Base-by-base conservation (phyloP, 2,113 vertebrate species). In the Syrmaticus mikado region DNA sequence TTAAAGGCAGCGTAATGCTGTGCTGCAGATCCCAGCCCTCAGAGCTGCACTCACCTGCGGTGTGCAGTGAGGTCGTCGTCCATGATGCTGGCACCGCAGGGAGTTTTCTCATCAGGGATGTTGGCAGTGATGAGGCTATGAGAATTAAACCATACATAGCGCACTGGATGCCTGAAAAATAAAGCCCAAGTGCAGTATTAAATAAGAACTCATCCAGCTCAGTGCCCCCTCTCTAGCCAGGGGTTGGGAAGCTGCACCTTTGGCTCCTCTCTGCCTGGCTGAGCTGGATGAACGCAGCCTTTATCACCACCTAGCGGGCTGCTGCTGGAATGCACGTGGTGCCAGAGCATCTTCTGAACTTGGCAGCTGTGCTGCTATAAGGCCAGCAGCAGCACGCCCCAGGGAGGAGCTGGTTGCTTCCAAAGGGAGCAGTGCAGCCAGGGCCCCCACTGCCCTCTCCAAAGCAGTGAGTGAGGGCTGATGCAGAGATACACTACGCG, bases 91-190 rank as follows among this genome's bases (percentile, higher is more conserved):
- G 98, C 95, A 0, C 98, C 98, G 1, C 98, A 97, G 6, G 99
- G 98, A 6, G 68, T 97, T 91, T 98, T 98, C 91, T 99, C 99
- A 21, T 98, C 98, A 0, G 99, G 99, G 97, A 99, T 91, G 91
- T 99, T 99, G 83, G 98, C 99, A 0, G 99, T 99, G 93, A 99
- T 97, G 87, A 99, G 98, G 57, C 98, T 98, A 93, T 98, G 98
- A 70, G 93, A 97, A 92, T 98, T 97, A 93, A 99, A 99, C 80
- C 97, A 96, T 7, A 99, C 13, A 30, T 98, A 98, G 8, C 99
- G 98, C 2, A 99, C 99, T 0, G 99, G 99, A 91, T 99, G 99
- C 19, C 99, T 99, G 97, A 2, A 96, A 96, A 83, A 92, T 4
- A 86, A 50, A 21, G 55, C 36, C n/a, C 60, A 11, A 41, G 24